Conservation (phyloP, 1,140 invertebrate species). For the Heliconius hewitsoni region DNA sequence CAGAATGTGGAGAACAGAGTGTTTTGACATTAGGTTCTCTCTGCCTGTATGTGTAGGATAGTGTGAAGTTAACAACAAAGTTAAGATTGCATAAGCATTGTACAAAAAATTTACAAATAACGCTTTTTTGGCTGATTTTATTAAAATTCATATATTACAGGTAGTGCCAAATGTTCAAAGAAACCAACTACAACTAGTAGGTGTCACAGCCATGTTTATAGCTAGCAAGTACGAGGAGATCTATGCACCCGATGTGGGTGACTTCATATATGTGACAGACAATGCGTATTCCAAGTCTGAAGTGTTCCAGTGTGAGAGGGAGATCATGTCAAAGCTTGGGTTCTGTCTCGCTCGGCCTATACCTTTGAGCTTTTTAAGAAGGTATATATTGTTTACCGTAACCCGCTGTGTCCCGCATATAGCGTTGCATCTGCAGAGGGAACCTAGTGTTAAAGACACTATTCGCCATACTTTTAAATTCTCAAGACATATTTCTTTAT, state of each 20-base stretch:
- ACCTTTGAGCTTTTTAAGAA: conserved; percentile 93
- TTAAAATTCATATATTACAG: conserved; percentile 40
- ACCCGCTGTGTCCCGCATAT: too few relatives aligned
- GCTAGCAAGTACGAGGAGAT: conserved; percentile 98
- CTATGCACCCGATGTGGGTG: conserved; percentile 91
- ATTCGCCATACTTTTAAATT: too few relatives aligned
- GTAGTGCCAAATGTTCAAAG: conserved; percentile 81
- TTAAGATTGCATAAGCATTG: too few relatives aligned
- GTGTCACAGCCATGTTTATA: conserved; percentile 94
- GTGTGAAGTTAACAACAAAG: too few relatives aligned
- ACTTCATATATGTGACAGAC: conserved; percentile 97
- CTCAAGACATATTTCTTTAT: too few relatives aligned
- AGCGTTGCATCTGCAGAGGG: too few relatives aligned
- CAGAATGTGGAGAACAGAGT: too few relatives aligned
- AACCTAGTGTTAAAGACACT: too few relatives aligned
- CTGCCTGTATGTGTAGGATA: too few relatives aligned
- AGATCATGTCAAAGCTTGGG: conserved; percentile 88
- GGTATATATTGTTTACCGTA: conserved; percentile 66
- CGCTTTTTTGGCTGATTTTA: neutral
- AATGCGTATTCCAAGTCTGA: conserved; percentile 91
- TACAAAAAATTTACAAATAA: too few relatives aligned
- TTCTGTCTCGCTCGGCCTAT: conserved; percentile 93
- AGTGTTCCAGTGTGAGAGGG: conserved; percentile 91
- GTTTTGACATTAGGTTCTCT: too few relatives aligned
- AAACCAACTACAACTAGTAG: conserved; percentile 93